These are phyloP conservation scores for Nymphalis c-album DNA, from an alignment of 2,888 invertebrate species.

Conservation along the genomic window DNA sequence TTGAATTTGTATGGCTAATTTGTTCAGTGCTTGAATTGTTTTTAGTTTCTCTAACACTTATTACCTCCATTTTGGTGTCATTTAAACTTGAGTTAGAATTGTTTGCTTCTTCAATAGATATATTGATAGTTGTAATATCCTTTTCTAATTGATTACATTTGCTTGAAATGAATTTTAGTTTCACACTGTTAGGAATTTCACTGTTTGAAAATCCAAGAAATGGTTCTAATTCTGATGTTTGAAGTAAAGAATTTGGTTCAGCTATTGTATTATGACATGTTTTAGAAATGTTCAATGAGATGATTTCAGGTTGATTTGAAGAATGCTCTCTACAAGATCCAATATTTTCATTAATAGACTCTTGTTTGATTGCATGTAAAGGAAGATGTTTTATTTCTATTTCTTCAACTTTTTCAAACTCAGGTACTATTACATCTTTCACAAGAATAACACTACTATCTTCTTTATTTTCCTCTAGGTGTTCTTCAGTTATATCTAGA, in stretches of 20 bases:
- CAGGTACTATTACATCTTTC: slow-evolving; percentile 10
- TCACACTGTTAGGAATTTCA: background rate
- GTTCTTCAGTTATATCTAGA: slow-evolving; percentile 32
- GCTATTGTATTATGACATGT: background rate
- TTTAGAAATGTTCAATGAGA: slow-evolving; percentile 2
- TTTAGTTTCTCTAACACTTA: background rate
- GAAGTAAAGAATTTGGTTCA: slow-evolving; percentile 18
- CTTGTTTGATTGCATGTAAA: background rate
- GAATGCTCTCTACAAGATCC: slow-evolving; percentile 8
- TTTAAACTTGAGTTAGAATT: background rate
- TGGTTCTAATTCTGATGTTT: slow-evolving; percentile 36
- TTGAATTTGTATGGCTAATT: slow-evolving; percentile 8
- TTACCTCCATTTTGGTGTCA: slow-evolving; percentile 3
- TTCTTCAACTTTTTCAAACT: slow-evolving; percentile 14
- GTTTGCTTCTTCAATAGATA: slow-evolving; percentile 2
- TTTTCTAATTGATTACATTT: slow-evolving; percentile 22
- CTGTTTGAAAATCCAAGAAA: slow-evolving; percentile 39
- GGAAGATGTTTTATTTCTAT: background rate
- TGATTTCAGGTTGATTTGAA: slow-evolving; percentile 17
- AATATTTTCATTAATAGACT: background rate
- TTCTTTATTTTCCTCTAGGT: slow-evolving; percentile 34
- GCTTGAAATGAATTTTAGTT: slow-evolving; percentile 9
- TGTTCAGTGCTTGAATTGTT: slow-evolving; percentile 18
- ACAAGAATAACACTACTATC: slow-evolving; percentile 30
- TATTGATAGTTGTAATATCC: background rate